Evolutionary conservation across 2,888 invertebrate genomes (phyloP).

Genomic region (Lycia hirtaria): DNA sequence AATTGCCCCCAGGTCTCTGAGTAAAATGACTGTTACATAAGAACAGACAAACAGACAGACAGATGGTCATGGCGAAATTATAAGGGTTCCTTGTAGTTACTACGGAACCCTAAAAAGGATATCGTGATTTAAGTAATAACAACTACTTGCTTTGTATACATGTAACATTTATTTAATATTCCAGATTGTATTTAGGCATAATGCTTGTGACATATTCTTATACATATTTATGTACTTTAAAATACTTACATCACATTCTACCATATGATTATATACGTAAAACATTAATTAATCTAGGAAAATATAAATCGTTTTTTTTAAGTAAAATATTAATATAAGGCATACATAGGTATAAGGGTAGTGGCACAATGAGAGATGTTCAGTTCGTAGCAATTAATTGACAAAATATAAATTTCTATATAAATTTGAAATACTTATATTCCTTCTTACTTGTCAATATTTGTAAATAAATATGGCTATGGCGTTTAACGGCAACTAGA

Average conservation of each 20-base stretch:
- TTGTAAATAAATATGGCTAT: too few relatives aligned
- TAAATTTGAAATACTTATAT: not conserved
- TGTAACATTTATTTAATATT: conserved; percentile 52
- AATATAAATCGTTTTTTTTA: conserved; percentile 23
- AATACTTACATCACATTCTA: conserved; percentile 15
- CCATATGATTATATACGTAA: conserved; percentile 7
- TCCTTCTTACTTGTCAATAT: too few relatives aligned
- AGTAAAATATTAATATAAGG: conserved; percentile 22
- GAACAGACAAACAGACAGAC: too few relatives aligned
- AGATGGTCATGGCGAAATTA: too few relatives aligned
- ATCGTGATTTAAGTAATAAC: conserved; percentile 40
- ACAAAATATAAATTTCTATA: conserved; percentile 2
- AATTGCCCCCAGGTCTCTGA: too few relatives aligned
- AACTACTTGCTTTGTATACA: conserved; percentile 54
- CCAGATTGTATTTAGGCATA: conserved; percentile 36
- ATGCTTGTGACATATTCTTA: not conserved
- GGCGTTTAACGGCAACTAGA: too few relatives aligned
- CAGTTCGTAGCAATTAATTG: conserved; percentile 52
- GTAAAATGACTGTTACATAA: too few relatives aligned
- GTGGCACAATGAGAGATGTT: conserved; percentile 56
- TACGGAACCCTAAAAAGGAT: not conserved
- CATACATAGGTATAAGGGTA: conserved; percentile 23
- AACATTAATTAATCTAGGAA: conserved; percentile 11
- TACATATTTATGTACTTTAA: not conserved
- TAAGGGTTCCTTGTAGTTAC: too few relatives aligned